Evolutionary conservation across 2,113 vertebrate species (phyloP).

Genomic region (Cyanistes caeruleus): DNA sequence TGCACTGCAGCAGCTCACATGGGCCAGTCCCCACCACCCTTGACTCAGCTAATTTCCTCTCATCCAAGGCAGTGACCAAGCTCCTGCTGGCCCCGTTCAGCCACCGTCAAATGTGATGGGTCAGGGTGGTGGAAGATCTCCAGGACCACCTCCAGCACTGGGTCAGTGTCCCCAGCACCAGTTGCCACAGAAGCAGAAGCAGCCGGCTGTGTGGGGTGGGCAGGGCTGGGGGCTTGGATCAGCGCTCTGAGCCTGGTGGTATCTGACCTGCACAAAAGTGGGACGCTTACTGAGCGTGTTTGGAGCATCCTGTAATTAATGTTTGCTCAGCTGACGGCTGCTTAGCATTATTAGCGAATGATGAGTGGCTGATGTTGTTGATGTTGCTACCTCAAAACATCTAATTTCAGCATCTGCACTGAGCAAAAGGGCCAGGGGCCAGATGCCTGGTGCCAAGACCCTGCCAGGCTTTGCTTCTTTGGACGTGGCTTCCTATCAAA

Average conservation of each 20-base stretch:
- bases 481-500: neutral
- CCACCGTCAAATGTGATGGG: rapidly evolving
- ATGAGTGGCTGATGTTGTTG: slow-evolving; percentile 38
- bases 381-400: neutral
- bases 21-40: neutral
- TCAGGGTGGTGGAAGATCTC: neutral
- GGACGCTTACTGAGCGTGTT: neutral
- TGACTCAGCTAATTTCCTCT: slow-evolving; percentile 43
- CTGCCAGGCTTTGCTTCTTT: neutral
- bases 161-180: neutral
- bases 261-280: neutral
- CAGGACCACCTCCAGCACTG: neutral
- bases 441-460: neutral
- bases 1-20: neutral
- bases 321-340: neutral
- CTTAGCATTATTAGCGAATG: neutral
- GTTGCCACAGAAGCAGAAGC: neutral
- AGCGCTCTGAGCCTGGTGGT: rapidly evolving
- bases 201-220: rapidly evolving
- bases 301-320: slow-evolving; percentile 34
- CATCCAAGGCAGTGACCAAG: neutral
- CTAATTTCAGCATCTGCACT: slow-evolving; percentile 38
- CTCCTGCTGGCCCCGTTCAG: neutral
- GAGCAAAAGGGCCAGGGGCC: neutral
- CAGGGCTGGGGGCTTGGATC: neutral